These are phyloP conservation scores for Spodoptera littoralis DNA, from an alignment of 2,888 invertebrate genomes.

Conservation along the genomic window DNA sequence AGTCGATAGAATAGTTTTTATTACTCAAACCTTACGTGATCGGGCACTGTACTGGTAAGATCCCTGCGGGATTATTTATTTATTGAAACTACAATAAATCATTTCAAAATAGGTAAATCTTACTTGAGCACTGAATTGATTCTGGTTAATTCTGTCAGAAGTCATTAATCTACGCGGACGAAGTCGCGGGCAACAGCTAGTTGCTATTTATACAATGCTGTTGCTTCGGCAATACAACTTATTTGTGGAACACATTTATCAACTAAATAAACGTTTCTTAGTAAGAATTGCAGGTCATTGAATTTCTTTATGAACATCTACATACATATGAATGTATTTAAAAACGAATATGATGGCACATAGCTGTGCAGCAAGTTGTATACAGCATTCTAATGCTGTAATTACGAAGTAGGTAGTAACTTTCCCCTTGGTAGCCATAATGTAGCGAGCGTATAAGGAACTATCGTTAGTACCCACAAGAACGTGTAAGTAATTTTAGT, in stretches of 20 bases:
- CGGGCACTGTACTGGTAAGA: no score
- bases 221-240: conserved; percentile 18
- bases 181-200: no score
- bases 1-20: no score
- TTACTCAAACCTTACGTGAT: no score
- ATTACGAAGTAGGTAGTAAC: conserved; percentile 20
- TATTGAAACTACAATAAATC: no score
- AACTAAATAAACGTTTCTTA: conserved; percentile 3
- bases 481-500: not conserved
- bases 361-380: conserved; percentile 10
- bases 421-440: conserved; percentile 26
- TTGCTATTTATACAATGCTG: conserved; percentile 30
- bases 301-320: conserved; percentile 4
- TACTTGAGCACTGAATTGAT: no score
- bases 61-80: no score
- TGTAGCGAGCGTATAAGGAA: conserved; percentile 6
- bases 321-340: not conserved
- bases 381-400: conserved; percentile 28
- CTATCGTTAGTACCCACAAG: not conserved
- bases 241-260: conserved; percentile 16
- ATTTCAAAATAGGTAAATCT: no score
- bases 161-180: no score
- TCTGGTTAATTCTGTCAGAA: no score
- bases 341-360: conserved; percentile 9
- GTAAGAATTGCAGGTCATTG: not conserved